Evolutionary conservation across 2,888 invertebrate species (phyloP), one percentile per base, ranked within the genome.

Genomic region (Pharmacophagus antenor): DNA sequence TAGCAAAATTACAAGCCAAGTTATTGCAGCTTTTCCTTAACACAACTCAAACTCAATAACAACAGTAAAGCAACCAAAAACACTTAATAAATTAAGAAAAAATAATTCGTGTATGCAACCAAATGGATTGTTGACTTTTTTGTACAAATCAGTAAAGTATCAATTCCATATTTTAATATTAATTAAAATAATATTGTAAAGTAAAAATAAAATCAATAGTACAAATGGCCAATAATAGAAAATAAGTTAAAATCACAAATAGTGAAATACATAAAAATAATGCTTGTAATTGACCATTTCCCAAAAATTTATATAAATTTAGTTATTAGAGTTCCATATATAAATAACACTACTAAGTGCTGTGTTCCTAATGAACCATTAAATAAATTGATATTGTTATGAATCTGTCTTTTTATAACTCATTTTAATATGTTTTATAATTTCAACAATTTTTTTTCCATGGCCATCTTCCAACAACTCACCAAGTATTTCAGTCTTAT

Each of bases 401-500:
- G 15, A 12, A 15, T 1, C 4, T 4, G 1, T 31, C 12, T 37
- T 37, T 37, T 37, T 8, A 15, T n/a, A n/a, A 37, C n/a, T n/a
- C 15, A 1, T 10, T 10, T 3, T 12, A 31, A 31, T 31, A 31
- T 12, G 17, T 44, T 44, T 7, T 44, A 44, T 44, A 8, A 18
- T 10, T 44, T 18, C 8, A 18, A 10, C 18, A n/a, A 41, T 5
- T 18, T 44, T 3, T 44, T 2, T 44, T 44, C 42, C n/a, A 37
- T n/a, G 15, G n/a, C 1, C 18, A 18, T 20, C 10, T 44, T 10
- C 42, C 10, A 31, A 53, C n/a, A 25, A 73, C 87, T 84, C 73
- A 85, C 93, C 95, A n/a, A 96, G 89, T 70, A 96, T 92, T 80
- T 94, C 94, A 73, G 93, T 92, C 77, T 95, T 95, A 66, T 94